Base-by-base conservation (phyloP, 2,888 invertebrate genomes). In the Liopterus haemorrhoidalis region DNA sequence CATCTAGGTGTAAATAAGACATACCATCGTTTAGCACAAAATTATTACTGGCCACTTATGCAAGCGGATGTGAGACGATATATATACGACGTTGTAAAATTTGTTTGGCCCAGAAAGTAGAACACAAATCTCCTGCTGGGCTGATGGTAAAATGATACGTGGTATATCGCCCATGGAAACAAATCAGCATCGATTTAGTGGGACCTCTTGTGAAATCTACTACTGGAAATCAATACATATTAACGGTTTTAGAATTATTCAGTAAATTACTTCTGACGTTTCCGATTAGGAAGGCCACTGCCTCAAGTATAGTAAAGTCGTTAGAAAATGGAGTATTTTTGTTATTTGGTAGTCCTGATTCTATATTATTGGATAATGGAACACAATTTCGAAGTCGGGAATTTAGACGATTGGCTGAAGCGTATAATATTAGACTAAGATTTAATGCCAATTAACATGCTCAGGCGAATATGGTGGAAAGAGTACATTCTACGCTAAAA, bases 391-490 rank as follows among this genome's bases (percentile, higher is more conserved):
- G 27, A 1, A 21, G 52, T 1, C 48, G 44, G 8, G 30, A 33
- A 2, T 54, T 56, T 25, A n/a, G 46, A 3, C 8, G 19, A 1
- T 6, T 54, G 5, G 22, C 49, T 8, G 14, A 20, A 9, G 36
- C 31, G 12, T 54, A 48, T 21, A 41, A 50, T 1, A 28, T 49
- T 31, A 41, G 31, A 24, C 44, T 51, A 6, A 33, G 28, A n/a
- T 41, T 25, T 37, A 57, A 49, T 12, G 49, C 53, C 2, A 19
- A 43, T 4, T 59, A 61, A 37, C 51, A 57, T n/a, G 59, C 59
- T 0, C 60, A 61, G 44, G 45, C 52, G 2, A 59, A 61, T 20
- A 56, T 57, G 0, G 55, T 58, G 0, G 60, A 61, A 36, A 41
- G 58, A 0, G 54, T 58, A 0, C 59, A 60, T 44, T 41, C 56